Evolutionary conservation across 2,113 vertebrate genomes (phyloP), one percentile per base, ranked within the genome.

Genomic region (Aythya baeri): DNA sequence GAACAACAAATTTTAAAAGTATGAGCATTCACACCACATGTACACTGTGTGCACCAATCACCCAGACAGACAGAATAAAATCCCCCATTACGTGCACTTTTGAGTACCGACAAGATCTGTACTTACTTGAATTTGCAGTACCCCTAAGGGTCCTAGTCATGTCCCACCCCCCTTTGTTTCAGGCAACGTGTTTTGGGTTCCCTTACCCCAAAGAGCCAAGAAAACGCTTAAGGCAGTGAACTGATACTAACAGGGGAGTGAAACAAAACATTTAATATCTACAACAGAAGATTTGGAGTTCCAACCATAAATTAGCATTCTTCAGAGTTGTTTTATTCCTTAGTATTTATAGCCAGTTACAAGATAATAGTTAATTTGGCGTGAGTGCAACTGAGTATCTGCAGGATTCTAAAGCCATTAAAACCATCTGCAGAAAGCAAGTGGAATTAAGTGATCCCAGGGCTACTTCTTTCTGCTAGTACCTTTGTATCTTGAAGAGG

Each of bases 321-420:
- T 82, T 92, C 20, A 36, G 46, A 92, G 36, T 26, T 50, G 44
- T 75, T 89, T 84, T 61, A 87, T 82, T 79, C 58, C 50, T 78
- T 62, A 25, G 68, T 86, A 89, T 89, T 95, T 91, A 86, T 49
- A 96, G 84, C 38, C 54, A 91, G 70, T 72, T 94, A 88, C 61
- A 58, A 81, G 66, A 78, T 68, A 89, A 89, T 20, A 86, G 77
- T 72, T 89, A 87, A 87, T 85, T 62, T 89, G 63, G 49, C 4
- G 0, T 50, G 62, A 95, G 81, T 83, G 81, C 44, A 59, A 79
- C 44, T 41, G 81, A 93, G 59, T 67, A 73, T 68, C 54, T 83
- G 38, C 93, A 94, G 91, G 77, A 91, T 32, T 85, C 74, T 49
- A 61, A 63, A 75, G 36, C 34, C 66, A 82, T 89, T 82, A 87